Conservation (phyloP, 2,888 invertebrate species). For the Clivina fossor region DNA sequence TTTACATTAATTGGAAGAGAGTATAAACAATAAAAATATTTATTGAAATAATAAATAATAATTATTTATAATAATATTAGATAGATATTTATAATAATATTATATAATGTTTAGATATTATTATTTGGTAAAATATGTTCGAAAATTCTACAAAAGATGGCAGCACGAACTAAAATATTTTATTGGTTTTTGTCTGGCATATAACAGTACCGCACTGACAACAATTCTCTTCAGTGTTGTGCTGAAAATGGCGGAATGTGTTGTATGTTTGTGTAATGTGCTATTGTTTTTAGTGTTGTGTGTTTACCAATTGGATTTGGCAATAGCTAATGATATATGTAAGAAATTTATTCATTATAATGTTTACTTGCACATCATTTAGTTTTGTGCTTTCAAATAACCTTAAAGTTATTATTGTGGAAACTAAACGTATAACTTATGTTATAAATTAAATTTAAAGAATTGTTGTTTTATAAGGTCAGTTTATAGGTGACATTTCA, state of each 20-base stretch:
- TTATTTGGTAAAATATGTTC: neutral
- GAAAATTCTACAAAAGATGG: conserved; percentile 13
- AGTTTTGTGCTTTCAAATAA: too few species aligned
- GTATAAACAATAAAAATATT: too few species aligned
- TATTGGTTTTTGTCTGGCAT: neutral
- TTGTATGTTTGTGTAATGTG: conserved; percentile 32
- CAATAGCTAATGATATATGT: conserved; percentile 25
- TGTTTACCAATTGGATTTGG: conserved; percentile 32
- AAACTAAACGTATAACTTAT: too few species aligned
- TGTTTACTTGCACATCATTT: too few species aligned
- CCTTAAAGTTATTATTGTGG: too few species aligned
- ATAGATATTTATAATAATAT: too few species aligned
- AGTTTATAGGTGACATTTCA: too few species aligned
- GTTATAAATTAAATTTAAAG: too few species aligned
- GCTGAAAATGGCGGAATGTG: conserved; percentile 35
- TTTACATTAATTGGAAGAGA: too few species aligned
- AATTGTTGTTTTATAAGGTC: too few species aligned
- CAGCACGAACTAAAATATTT: neutral
- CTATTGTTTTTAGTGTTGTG: conserved; percentile 30
- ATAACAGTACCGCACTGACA: conserved; percentile 30
- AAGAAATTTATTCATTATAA: conserved; percentile 16
- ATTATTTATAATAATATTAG: too few species aligned
- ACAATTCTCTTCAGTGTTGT: conserved; percentile 28
- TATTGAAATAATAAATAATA: too few species aligned
- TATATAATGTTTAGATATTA: neutral